Conservation (phyloP, 2,888 invertebrate genomes). For the Serrognathus titanus region DNA sequence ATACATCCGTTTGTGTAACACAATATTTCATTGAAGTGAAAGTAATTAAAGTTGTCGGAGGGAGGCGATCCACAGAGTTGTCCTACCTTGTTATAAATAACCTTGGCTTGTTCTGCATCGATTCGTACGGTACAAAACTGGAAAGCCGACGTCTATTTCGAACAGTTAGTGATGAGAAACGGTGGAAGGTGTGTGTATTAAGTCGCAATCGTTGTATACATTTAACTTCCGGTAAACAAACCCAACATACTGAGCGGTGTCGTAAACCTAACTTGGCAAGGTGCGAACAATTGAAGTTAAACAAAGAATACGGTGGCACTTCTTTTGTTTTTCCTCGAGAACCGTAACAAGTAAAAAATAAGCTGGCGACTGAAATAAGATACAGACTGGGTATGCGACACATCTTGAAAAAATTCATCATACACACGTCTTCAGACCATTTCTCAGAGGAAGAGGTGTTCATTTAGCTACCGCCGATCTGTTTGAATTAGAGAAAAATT, state of each 20-base stretch:
- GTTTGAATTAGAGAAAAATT: neutral
- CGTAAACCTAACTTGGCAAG: neutral
- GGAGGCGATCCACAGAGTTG: too few relatives aligned
- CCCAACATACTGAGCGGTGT: neutral
- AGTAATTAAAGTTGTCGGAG: too few relatives aligned
- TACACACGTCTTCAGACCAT: conserved; percentile 76
- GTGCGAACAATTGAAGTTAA: neutral
- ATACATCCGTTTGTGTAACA: too few relatives aligned
- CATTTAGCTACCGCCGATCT: conserved; percentile 19
- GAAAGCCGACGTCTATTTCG: neutral
- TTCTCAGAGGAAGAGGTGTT: conserved; percentile 59
- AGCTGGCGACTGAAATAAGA: conserved; percentile 59
- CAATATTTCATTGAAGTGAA: too few relatives aligned
- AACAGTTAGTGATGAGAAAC: neutral
- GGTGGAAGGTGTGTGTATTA: too few relatives aligned
- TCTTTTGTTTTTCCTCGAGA: neutral
- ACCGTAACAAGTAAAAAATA: conserved; percentile 34
- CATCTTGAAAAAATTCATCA: conserved; percentile 68
- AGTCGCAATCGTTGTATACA: too few relatives aligned
- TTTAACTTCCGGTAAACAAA: too few relatives aligned
- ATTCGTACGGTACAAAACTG: conserved; percentile 10
- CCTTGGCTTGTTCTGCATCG: conserved; percentile 11
- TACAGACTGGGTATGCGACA: conserved; percentile 75
- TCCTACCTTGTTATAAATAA: too few relatives aligned
- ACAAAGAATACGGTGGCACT: neutral